These are phyloP conservation scores for Macaca mulatta DNA, from an alignment of 2,113 vertebrate species.

Conservation along the genomic window DNA sequence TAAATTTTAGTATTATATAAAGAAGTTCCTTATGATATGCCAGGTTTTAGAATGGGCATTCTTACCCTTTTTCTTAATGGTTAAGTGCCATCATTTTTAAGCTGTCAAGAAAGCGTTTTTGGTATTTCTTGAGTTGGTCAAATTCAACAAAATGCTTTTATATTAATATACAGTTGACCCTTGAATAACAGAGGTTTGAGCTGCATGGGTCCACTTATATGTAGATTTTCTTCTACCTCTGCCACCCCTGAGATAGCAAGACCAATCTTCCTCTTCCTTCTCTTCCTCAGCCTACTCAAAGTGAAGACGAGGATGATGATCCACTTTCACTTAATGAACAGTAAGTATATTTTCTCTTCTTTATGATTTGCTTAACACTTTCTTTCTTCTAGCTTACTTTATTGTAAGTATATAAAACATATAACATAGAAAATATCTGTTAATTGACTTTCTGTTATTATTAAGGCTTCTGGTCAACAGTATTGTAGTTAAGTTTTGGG, in stretches of 20 bases:
- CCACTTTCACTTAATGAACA: neutral
- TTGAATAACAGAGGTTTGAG: neutral
- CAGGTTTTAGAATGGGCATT: neutral
- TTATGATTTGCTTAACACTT: neutral
- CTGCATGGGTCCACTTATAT: neutral
- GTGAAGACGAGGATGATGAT: neutral
- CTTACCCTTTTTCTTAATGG: neutral
- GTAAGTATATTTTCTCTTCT: neutral
- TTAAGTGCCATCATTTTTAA: neutral
- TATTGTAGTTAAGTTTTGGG: neutral
- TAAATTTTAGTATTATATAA: neutral
- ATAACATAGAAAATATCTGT: neutral
- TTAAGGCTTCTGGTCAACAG: neutral
- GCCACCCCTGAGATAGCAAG: neutral
- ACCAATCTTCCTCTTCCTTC: neutral
- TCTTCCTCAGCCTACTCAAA: neutral
- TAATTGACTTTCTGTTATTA: neutral
- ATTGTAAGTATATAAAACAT: neutral
- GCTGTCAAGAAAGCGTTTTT: constrained; percentile 35
- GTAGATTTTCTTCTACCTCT: neutral
- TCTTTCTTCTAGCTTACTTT: neutral
- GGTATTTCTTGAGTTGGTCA: constrained; percentile 26
- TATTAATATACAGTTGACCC: neutral
- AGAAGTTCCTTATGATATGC: neutral
- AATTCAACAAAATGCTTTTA: constrained; percentile 16